phyloP scores from a whole-genome alignment of 2,113 vertebrate species.

The Caretta caretta region DNA sequence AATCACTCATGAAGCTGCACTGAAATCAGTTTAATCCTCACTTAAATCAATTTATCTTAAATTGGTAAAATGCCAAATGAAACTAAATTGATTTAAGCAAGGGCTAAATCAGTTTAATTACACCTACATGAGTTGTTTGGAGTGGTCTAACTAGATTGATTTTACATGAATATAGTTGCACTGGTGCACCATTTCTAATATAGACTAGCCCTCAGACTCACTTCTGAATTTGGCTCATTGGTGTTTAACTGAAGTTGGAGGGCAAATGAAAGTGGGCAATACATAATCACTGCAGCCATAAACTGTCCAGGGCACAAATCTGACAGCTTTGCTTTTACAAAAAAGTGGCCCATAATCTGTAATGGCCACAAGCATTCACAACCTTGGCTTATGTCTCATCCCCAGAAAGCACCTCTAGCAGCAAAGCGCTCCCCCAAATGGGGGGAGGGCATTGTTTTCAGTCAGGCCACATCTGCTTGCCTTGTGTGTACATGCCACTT shows the following conservation, averaged over 20 bases:
- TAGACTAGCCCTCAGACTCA: conserved; percentile 15
- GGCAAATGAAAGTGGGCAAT: conserved; percentile 7
- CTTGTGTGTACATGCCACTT: not conserved
- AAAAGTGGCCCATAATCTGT: conserved; percentile 26
- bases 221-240: conserved; percentile 37
- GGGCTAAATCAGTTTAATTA: not conserved
- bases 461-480: conserved; percentile 22
- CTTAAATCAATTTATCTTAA: conserved; percentile 12
- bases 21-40: conserved; percentile 23
- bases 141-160: conserved; percentile 42
- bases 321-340: not conserved
- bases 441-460: not conserved
- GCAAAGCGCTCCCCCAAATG: conserved; percentile 18
- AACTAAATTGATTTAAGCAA: not conserved
- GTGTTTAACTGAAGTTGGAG: conserved; percentile 4
- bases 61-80: not conserved
- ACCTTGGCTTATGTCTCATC: not conserved
- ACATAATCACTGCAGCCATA: conserved; percentile 19
- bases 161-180: conserved; percentile 45
- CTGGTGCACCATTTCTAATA: conserved; percentile 40
- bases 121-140: not conserved
- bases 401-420: conserved; percentile 15
- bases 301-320: not conserved
- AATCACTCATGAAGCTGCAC: not conserved
- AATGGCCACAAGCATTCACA: conserved; percentile 15